These are phyloP conservation scores for Leptopilina boulardi DNA, from an alignment of 1,140 invertebrate genomes.

Conservation along the genomic window DNA sequence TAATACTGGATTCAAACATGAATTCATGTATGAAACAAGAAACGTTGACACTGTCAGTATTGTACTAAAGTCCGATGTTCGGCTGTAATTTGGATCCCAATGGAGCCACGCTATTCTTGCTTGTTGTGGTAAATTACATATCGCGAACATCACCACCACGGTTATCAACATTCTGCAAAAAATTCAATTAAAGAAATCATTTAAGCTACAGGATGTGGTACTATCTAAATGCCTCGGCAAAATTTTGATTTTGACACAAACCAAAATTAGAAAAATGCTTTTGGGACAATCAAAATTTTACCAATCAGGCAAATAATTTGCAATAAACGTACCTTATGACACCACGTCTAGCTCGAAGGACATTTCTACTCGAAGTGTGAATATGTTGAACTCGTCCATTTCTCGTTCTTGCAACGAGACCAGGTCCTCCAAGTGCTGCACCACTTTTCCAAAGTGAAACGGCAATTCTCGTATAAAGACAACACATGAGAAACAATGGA, in stretches of 20 bases:
- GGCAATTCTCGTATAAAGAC: conserved; percentile 83
- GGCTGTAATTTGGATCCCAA: conserved; percentile 79
- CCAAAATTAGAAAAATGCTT: too few relatives aligned
- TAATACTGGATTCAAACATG: conserved; percentile 88
- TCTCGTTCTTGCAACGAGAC: conserved; percentile 51
- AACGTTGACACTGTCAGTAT: conserved; percentile 89
- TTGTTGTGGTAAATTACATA: conserved; percentile 91
- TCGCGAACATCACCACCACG: conserved; percentile 87
- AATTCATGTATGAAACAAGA: conserved; percentile 90
- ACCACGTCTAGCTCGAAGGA: conserved; percentile 81
- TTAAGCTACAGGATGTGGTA: too few relatives aligned
- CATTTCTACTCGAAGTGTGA: conserved; percentile 81
- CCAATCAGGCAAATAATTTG: too few relatives aligned
- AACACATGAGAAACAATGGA: conserved; percentile 84
- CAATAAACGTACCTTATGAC: conserved; percentile 77
- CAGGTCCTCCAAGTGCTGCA: conserved; percentile 50
- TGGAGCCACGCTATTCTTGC: conserved; percentile 88
- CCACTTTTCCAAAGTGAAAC: conserved; percentile 83
- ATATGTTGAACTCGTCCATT: conserved; percentile 72
- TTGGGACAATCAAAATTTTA: too few relatives aligned
- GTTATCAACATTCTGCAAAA: conserved; percentile 85
- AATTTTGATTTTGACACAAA: too few relatives aligned
- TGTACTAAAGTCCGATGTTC: conserved; percentile 82
- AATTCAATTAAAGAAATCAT: neutral
- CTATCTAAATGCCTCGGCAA: too few relatives aligned